Conservation (phyloP, 2,888 invertebrate genomes). For the Brachyptera putata region DNA sequence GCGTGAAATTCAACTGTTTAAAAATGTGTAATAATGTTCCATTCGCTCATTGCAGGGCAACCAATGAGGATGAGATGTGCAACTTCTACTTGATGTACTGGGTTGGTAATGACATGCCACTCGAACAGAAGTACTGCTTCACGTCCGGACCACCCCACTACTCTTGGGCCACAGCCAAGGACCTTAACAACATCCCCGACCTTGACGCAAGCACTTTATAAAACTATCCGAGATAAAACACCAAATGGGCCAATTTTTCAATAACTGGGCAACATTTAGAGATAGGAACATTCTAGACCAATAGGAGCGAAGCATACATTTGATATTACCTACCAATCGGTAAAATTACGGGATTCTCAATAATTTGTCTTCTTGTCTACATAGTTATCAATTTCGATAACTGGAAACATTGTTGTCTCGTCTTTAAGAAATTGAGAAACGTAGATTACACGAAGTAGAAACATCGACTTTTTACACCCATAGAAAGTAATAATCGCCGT, state of each 20-base stretch:
- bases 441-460: too few species aligned
- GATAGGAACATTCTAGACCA: not conserved
- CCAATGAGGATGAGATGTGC: conserved; percentile 91
- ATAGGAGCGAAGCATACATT: too few species aligned
- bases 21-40: too few species aligned
- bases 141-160: conserved; percentile 78
- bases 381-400: too few species aligned
- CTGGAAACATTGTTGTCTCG: too few species aligned
- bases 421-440: too few species aligned
- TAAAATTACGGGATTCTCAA: too few species aligned
- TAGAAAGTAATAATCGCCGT: too few species aligned
- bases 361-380: too few species aligned
- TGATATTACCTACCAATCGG: not conserved
- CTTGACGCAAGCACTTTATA: conserved; percentile 57
- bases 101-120: conserved; percentile 68
- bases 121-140: conserved; percentile 78
- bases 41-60: conserved; percentile 58
- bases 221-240: not conserved
- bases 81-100: conserved; percentile 95
- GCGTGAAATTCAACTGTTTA: too few species aligned
- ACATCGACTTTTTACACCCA: too few species aligned
- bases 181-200: conserved; percentile 71
- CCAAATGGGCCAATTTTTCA: not conserved
- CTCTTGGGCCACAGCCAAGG: conserved; percentile 67
- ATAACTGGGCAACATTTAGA: not conserved